These are phyloP conservation scores for Sorex araneus DNA, from an alignment of 2,113 vertebrate species.

Conservation along the genomic window DNA sequence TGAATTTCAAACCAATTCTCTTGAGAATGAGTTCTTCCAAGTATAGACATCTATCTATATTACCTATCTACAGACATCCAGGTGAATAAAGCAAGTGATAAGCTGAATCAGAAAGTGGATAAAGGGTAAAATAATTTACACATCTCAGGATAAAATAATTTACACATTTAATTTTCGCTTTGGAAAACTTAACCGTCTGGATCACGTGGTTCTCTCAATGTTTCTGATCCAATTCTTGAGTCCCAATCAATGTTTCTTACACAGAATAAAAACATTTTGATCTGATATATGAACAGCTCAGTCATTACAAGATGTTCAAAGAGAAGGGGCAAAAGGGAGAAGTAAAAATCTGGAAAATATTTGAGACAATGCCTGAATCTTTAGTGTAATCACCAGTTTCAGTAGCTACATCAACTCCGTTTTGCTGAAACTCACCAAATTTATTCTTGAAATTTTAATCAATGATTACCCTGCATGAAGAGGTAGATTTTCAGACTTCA, in stretches of 20 bases:
- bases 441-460: not conserved
- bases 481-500: not conserved
- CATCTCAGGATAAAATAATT: not conserved
- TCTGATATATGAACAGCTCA: not conserved
- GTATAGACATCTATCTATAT: not conserved
- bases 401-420: not conserved
- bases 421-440: not conserved
- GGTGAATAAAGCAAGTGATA: not conserved
- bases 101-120: not conserved
- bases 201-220: not conserved
- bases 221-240: not conserved
- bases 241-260: not conserved
- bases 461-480: not conserved
- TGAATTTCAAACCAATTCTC: conserved; percentile 41
- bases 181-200: not conserved
- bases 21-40: not conserved
- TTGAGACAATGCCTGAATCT: not conserved
- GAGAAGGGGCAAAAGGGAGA: not conserved
- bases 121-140: not conserved
- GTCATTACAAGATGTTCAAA: not conserved
- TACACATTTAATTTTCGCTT: not conserved
- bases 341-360: not conserved
- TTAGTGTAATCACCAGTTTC: not conserved
- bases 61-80: no score
- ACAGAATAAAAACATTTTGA: not conserved